These are phyloP conservation scores for Drosophila simulans DNA, from an alignment of 1,140 invertebrate species.

Conservation along the genomic window DNA sequence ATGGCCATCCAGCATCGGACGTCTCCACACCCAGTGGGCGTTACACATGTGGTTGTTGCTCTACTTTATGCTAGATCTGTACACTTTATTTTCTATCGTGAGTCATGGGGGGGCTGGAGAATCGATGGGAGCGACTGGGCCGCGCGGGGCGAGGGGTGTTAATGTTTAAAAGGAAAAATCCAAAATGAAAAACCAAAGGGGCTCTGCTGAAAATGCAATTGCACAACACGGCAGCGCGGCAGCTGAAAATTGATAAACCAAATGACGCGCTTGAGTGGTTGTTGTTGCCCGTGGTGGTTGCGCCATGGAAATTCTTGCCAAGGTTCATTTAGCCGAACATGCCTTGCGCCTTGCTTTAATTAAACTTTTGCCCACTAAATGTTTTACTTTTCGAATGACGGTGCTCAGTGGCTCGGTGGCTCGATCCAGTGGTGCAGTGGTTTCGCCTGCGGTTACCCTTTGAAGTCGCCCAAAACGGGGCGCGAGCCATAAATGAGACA, in stretches of 20 bases:
- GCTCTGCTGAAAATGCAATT: conserved; percentile 19
- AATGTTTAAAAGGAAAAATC: conserved; percentile 2
- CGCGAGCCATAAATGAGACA: conserved; percentile 35
- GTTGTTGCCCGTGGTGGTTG: conserved; percentile 16
- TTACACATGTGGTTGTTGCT: conserved; percentile 47
- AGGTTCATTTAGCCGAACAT: conserved; percentile 43
- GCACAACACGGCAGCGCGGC: conserved; percentile 23
- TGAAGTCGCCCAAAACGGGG: conserved; percentile 17
- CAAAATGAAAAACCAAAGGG: not conserved
- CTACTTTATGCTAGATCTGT: conserved; percentile 30
- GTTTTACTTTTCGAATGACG: conserved; percentile 22
- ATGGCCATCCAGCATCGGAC: conserved; percentile 51
- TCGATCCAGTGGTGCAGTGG: not conserved
- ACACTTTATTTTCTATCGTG: conserved; percentile 7
- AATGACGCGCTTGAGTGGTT: conserved; percentile 42
- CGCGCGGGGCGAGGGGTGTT: not conserved
- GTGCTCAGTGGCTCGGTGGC: not conserved
- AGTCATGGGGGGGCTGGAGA: conserved; percentile 48
- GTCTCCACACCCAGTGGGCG: conserved; percentile 73
- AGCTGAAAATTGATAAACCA: conserved; percentile 43
- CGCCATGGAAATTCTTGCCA: conserved; percentile 50
- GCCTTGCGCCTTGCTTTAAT: conserved; percentile 37
- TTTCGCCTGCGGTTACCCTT: conserved; percentile 28
- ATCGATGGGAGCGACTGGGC: not conserved
- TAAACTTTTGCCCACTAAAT: conserved; percentile 40